Conservation (phyloP, 2,888 invertebrate genomes). For the Sarcophaga rosellei region DNA sequence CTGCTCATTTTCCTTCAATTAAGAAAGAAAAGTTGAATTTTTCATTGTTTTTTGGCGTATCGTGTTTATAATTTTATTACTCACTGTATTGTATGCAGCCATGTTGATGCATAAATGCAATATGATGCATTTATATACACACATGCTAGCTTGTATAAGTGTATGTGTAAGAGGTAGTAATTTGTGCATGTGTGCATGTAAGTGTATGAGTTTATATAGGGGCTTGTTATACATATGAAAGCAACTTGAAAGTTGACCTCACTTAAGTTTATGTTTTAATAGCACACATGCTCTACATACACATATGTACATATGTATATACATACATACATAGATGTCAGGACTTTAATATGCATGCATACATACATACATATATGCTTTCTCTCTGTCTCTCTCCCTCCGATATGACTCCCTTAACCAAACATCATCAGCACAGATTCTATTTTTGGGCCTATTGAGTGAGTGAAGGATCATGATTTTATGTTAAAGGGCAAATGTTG, state of each 20-base stretch:
- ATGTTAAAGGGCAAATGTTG: neutral
- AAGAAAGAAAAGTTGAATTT: neutral
- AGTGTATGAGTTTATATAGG: neutral
- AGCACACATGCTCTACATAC: neutral
- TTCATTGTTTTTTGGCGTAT: too few species aligned
- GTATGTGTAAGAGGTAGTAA: neutral
- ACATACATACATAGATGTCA: neutral
- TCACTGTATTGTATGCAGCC: neutral
- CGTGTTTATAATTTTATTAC: neutral
- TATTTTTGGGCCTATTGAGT: slow-evolving; percentile 8
- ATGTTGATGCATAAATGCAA: neutral
- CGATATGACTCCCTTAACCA: too few species aligned
- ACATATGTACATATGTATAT: neutral
- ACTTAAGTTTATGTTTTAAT: slow-evolving; percentile 16
- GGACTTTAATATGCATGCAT: neutral
- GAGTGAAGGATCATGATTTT: slow-evolving; percentile 1
- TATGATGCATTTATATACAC: neutral
- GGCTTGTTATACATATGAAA: neutral
- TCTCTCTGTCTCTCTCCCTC: neutral
- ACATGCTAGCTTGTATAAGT: neutral
- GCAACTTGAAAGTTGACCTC: slow-evolving; percentile 41
- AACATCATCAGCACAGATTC: neutral
- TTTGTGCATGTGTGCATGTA: neutral
- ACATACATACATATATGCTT: neutral
- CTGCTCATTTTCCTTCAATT: neutral